Conservation (phyloP, 2,888 invertebrate species). For the Hydriomena furcata region DNA sequence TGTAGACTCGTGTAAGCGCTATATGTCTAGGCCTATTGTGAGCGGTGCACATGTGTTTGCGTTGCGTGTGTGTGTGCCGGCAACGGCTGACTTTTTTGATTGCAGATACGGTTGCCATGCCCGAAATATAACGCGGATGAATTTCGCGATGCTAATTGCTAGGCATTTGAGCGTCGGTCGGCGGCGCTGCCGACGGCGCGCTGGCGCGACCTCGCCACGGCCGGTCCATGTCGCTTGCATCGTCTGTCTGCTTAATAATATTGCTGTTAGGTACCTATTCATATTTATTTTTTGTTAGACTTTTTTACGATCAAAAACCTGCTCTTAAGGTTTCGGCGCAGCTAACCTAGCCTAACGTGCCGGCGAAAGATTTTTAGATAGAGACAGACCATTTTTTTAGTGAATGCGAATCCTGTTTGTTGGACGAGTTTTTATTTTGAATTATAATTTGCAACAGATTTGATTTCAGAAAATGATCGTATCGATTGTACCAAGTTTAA, state of each 20-base stretch:
- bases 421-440: constrained; percentile 10
- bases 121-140: constrained; percentile 77
- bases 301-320: constrained; percentile 31
- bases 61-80: constrained; percentile 61
- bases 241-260: constrained; percentile 33
- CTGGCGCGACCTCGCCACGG: constrained; percentile 23
- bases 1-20: constrained; percentile 50
- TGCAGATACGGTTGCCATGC: constrained; percentile 78
- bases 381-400: constrained; percentile 4
- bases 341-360: constrained; percentile 28
- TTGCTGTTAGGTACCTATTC: constrained; percentile 25
- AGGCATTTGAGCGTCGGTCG: constrained; percentile 52
- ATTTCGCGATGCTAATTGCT: constrained; percentile 69
- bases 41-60: constrained; percentile 53
- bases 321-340: constrained; percentile 29
- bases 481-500: too few species aligned
- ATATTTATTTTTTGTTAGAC: constrained; percentile 27
- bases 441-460: not conserved
- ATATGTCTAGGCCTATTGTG: constrained; percentile 68
- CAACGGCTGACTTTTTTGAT: constrained; percentile 74
- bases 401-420: constrained; percentile 1
- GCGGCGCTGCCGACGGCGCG: constrained; percentile 41
- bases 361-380: constrained; percentile 19
- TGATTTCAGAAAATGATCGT: too few species aligned
- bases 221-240: constrained; percentile 26